Evolutionary conservation across 2,113 vertebrate genomes (phyloP), one percentile per base, ranked within the genome.

Genomic region (Pipa parva): DNA sequence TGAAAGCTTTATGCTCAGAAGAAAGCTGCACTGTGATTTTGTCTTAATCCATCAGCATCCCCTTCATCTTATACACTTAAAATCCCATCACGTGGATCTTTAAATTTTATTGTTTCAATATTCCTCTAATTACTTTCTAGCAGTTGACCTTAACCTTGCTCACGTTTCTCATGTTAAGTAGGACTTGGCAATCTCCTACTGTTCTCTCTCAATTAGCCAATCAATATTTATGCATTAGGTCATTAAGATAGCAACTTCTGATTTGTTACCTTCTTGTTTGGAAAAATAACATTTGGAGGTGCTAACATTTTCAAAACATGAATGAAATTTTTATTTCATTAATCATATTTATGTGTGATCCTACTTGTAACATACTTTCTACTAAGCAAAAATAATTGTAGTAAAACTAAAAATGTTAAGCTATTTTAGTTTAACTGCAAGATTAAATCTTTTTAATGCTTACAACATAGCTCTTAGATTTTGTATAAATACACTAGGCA

Each of bases 31-130:
- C 66, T 31, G 66, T 61, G 66, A 60, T 70, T 61, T 70, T 61
- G 33, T 61, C 66, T 61, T 70, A 70, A 70, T 70, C 66, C 66
- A 60, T 70, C 66, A 70, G 58, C 46, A 60, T 60, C 58, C 48
- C 66, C 33, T 70, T 70, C 57, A 70, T 70, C 57, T 61, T 49
- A 54, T 70, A 54, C 57, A 54, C 36, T 70, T 70, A 70, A 42
- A 61, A 61, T 70, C 48, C 33, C 48, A 70, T 70, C 33, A n/a
- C 66, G 51, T 27, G n/a, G 51, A 60, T 27, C 57, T 31, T 28
- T 54, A 70, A 27, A 42, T 31, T 60, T 70, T 70, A 61, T 70
- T 70, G 57, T 70, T 61, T 70, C 56, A 45, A 61, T 60, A 42
- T 70, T 54, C 42, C 33, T 61, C 33, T 54, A 61, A 70, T 70